Conservation (phyloP, 2,797 vertebrate genomes). For the Hyperoplus lanceolatus region DNA sequence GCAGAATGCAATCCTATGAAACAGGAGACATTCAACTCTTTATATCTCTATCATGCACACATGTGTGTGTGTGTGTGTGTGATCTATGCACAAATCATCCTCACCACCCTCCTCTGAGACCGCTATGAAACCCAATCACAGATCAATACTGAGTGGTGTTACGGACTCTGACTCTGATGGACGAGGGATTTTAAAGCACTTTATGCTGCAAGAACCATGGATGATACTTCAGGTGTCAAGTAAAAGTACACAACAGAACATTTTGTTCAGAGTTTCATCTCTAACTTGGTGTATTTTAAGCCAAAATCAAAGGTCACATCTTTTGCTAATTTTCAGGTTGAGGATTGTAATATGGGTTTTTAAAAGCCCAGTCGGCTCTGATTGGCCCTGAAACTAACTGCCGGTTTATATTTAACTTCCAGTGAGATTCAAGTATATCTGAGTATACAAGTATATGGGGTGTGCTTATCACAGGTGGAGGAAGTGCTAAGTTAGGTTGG, state of each 20-base stretch:
- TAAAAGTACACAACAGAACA: neutral
- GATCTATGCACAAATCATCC: neutral
- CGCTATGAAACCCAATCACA: slow-evolving; percentile 74
- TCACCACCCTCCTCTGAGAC: slow-evolving; percentile 55
- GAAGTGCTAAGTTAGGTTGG: no score
- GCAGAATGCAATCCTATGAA: slow-evolving; percentile 60
- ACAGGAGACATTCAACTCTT: slow-evolving; percentile 53
- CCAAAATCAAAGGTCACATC: no score
- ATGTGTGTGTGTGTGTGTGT: neutral
- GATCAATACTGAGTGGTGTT: slow-evolving; percentile 75
- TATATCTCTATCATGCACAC: slow-evolving; percentile 9
- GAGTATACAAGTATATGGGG: no score
- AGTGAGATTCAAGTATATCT: no score
- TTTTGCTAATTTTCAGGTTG: neutral
- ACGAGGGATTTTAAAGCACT: slow-evolving; percentile 22
- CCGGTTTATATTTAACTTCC: no score
- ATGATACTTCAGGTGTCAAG: neutral
- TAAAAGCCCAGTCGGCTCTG: no score
- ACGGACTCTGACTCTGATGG: slow-evolving; percentile 36
- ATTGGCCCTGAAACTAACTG: no score
- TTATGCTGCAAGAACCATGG: slow-evolving; percentile 6
- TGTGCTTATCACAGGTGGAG: no score
- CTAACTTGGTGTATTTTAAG: no score
- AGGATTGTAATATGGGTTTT: no score
- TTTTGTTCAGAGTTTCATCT: no score